Base-by-base conservation (phyloP, 2,113 vertebrate species). In the Rhadina sibilatrix region DNA sequence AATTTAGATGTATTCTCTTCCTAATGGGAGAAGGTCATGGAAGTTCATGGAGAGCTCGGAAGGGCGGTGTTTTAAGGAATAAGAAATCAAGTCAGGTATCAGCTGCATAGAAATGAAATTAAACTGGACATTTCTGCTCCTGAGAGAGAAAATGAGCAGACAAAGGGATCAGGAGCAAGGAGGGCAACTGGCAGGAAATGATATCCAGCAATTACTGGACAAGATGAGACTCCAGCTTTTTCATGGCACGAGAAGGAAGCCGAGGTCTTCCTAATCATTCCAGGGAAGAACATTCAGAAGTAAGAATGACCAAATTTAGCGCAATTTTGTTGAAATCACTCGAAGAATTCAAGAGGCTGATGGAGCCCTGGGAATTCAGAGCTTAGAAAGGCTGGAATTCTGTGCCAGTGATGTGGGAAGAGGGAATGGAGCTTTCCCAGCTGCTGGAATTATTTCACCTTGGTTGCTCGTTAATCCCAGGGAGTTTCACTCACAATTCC, bases 1-100 rank as follows among this genome's bases (percentile, higher is more conserved):
- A 94, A 96, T 83, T 47, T 44, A 75, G 68, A 90, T 91, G 82
- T 35, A 93, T 90, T 95, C 53, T 89, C 28, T 82, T 91, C 91
- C 52, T 71, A 82, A 79, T 93, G 82, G 31, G 66, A n/a, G 44
- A 80, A 95, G 66, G 70, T 56, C 76, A 24, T n/a, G 72, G 82
- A 94, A 94, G 94, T 89, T 93, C 95, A 87, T 0, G 3, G 40
- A 60, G 63, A 75, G 91, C 69, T 94, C 49, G 17, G 61, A 22
- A 88, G 61, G 69, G 68, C 22, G 47, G 60, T 4, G 21, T 65
- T 59, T 61, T 66, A 53, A 1, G 7, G 72, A 91, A 92, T 87
- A 49, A 96, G 93, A 80, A 89, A 52, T 88, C 56, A 42, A 96
- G 63, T 47, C 71, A 71, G 42, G 82, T 83, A 85, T 89, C 91